Percentiles rank a stretch among this genome's conserved stretches.
phyloP scores from a whole-genome alignment of 2,113 vertebrate genomes.

The Epinephelus cyanopodus region DNA sequence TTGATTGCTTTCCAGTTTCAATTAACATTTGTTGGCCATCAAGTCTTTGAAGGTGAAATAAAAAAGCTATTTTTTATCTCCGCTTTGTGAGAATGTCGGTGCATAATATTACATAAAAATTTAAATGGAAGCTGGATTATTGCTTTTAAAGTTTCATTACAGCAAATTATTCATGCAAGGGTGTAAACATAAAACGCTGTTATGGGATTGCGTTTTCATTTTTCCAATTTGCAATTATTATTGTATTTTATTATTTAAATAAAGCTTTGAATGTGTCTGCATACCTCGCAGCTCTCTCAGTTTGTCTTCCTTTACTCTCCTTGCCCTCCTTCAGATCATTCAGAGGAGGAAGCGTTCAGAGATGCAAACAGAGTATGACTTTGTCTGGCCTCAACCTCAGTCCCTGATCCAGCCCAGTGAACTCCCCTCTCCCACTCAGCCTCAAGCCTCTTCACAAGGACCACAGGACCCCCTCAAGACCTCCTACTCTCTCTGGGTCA shows the following conservation, averaged over 20 bases:
- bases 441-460: constrained; percentile 79
- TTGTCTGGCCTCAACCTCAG: constrained; percentile 87
- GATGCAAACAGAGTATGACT: constrained; percentile 86
- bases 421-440: constrained; percentile 74
- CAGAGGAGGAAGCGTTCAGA: constrained; percentile 91
- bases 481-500: constrained; percentile 89
- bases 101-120: constrained; percentile 5
- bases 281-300: neutral
- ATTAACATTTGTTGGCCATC: constrained; percentile 3
- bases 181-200: constrained; percentile 16
- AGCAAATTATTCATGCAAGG: constrained; percentile 30
- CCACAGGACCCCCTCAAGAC: constrained; percentile 68
- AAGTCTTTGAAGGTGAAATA: constrained; percentile 19
- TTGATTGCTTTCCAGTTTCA: constrained; percentile 13
- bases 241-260: neutral
- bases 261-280: neutral
- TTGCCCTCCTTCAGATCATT: constrained; percentile 87
- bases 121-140: constrained; percentile 20
- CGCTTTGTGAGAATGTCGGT: neutral
- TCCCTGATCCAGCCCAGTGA: constrained; percentile 77
- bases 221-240: constrained; percentile 26
- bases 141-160: constrained; percentile 38
- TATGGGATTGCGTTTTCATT: neutral
- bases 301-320: neutral
- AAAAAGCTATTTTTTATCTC: neutral